A percentile compares a stretch with the other conserved stretches of the same genome.
These are phyloP conservation scores for Xenopus laevis DNA, from an alignment of 2,113 vertebrate genomes.

Conservation along the genomic window DNA sequence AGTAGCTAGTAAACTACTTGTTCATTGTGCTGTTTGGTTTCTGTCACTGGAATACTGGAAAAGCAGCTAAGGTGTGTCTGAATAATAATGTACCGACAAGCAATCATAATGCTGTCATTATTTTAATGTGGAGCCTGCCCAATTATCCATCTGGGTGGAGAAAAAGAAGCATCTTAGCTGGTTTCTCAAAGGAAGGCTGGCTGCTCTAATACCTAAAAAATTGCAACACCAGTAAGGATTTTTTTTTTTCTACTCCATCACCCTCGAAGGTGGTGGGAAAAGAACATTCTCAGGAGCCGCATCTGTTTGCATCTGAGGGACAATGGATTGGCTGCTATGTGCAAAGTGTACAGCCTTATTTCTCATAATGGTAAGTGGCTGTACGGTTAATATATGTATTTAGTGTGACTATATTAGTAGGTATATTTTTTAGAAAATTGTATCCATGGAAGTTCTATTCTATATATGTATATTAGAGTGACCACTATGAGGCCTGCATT, in stretches of 20 bases:
- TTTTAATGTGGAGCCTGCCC: constrained; percentile 66
- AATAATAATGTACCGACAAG: constrained; percentile 62
- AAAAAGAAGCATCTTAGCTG: constrained; percentile 67
- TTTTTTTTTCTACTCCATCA: constrained; percentile 52
- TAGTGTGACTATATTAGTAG: too few species aligned
- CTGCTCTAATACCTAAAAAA: constrained; percentile 56
- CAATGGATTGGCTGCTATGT: constrained; percentile 70
- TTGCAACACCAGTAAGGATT: constrained; percentile 51
- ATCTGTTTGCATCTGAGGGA: constrained; percentile 47
- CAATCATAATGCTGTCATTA: constrained; percentile 70
- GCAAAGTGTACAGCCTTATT: constrained; percentile 59
- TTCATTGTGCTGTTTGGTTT: too few species aligned
- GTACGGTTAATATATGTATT: neutral
- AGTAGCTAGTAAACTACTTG: too few species aligned
- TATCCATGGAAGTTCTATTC: too few species aligned
- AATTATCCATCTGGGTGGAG: constrained; percentile 65
- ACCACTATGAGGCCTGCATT: too few species aligned
- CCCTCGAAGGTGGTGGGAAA: constrained; percentile 29
- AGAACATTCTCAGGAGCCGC: constrained; percentile 49
- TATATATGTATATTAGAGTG: too few species aligned
- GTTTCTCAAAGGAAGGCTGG: constrained; percentile 60
- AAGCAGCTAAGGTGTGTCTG: constrained; percentile 68
- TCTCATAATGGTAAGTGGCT: constrained; percentile 66
- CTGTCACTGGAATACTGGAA: too few species aligned
- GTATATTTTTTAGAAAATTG: too few species aligned